Evolutionary conservation across 2,113 vertebrate species (phyloP), one percentile per base, ranked within the genome.

Genomic region (Colius striatus): DNA sequence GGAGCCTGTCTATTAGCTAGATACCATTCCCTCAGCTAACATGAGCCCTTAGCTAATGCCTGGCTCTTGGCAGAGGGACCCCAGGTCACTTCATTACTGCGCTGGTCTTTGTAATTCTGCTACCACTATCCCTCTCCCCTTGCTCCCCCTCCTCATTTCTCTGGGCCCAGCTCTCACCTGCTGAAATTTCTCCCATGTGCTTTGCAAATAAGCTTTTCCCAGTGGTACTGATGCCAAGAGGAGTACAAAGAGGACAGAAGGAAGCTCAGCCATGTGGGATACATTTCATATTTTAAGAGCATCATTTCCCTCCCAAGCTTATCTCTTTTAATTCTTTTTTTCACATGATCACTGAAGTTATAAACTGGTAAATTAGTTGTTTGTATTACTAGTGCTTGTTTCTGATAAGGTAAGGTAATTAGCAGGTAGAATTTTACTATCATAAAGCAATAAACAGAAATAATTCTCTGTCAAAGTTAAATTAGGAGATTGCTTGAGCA

Each of bases 31-130:
- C 19, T 61, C 45, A n/a, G 38, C 55, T 82, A 60, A 29, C 27
- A 65, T 0, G 0, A 93, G 13, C 67, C 54, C 43, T 54, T 30
- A 70, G 27, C 32, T 83, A 45, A 38, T 13, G 25, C 45, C 38
- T 72, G 57, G 22, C 32, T 88, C 29, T 45, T 61, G 30, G 41
- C 54, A 61, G 58, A 47, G 58, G 57, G 48, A 45, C 17, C 7
- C 26, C 51, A 57, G 8, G 13, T 79, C 2, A 0, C 22, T 63
- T 57, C 2, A 0, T 50, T 61, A 26, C 27, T 23, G 22, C 1
- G 0, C 21, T 45, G 30, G 5, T 84, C 36, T 67, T 36, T 41
- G 36, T 36, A 29, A 7, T 34, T 11, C 11, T 67, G 25, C 36
- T 43, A 22, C 21, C 32, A 50, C 16, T 48, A 41, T 8, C 38